A percentile compares a stretch with the other conserved stretches of the same genome.
Conservation (phyloP, 2,797 vertebrate genomes). For the Periophthalmus magnuspinnatus region DNA sequence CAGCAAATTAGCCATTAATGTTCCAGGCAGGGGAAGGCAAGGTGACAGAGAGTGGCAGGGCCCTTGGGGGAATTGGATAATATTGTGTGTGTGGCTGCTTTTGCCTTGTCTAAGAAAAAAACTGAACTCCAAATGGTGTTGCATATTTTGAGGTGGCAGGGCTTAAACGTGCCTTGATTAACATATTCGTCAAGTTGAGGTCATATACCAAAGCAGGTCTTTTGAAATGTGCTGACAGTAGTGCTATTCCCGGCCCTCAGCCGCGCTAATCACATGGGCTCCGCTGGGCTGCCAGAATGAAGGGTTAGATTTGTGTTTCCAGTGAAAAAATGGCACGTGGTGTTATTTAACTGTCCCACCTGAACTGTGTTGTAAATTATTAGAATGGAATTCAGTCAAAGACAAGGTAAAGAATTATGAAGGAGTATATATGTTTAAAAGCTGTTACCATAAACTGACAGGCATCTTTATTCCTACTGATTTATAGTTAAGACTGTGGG, state of each 20-base stretch:
- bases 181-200: slow-evolving; percentile 29
- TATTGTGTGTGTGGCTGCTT: slow-evolving; percentile 21
- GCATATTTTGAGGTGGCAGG: slow-evolving; percentile 18
- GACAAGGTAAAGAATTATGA: slow-evolving; percentile 10
- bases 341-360: slow-evolving; percentile 49
- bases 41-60: slow-evolving; percentile 43
- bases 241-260: slow-evolving; percentile 8
- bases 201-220: slow-evolving; percentile 27
- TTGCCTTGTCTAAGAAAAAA: slow-evolving; percentile 2
- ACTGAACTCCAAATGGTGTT: slow-evolving; percentile 11
- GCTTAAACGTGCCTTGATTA: slow-evolving; percentile 27
- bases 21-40: slow-evolving; percentile 42
- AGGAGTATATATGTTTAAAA: not conserved
- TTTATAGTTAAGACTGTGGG: not conserved
- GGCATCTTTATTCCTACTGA: not conserved
- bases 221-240: slow-evolving; percentile 23
- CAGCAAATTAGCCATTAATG: slow-evolving; percentile 76
- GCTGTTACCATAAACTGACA: slow-evolving; percentile 4
- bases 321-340: slow-evolving; percentile 43
- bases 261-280: slow-evolving; percentile 15
- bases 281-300: slow-evolving; percentile 45
- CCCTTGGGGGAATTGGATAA: slow-evolving; percentile 43
- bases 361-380: slow-evolving; percentile 43
- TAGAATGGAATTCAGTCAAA: slow-evolving; percentile 35
- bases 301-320: slow-evolving; percentile 53